Evolutionary conservation across 2,888 invertebrate species (phyloP).

Genomic region (Cephus rjabovi): DNA sequence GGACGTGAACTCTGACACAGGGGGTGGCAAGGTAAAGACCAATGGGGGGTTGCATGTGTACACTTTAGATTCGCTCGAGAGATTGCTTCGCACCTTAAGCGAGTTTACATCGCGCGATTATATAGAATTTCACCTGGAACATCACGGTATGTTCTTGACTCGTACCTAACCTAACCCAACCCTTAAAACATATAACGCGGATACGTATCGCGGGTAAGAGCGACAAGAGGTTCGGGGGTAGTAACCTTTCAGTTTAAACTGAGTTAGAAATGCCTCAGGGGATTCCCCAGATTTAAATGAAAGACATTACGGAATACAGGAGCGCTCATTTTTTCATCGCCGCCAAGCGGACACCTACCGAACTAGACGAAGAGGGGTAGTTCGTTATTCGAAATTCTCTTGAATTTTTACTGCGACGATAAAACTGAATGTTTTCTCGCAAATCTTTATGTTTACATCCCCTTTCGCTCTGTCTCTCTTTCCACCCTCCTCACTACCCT

Average conservation of each 20-base stretch:
- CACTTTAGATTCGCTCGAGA: neutral
- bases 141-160: neutral
- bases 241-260: neutral
- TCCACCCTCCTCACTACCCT: too few relatives aligned
- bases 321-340: neutral
- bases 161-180: neutral
- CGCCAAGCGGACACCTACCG: neutral
- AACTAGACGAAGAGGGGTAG: neutral
- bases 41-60: neutral
- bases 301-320: neutral
- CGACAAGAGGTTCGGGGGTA: neutral
- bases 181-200: neutral
- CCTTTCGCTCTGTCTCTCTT: neutral
- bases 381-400: constrained; percentile 25
- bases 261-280: neutral
- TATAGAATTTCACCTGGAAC: neutral
- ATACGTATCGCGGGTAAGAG: neutral
- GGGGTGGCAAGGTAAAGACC: neutral
- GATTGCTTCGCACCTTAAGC: neutral
- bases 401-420: constrained; percentile 45
- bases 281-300: neutral
- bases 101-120: neutral
- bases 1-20: neutral
- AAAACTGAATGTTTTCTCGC: constrained; percentile 38
- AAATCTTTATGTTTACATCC: constrained; percentile 36